Conservation (phyloP, 2,797 vertebrate species). For the Acanthornis magna region DNA sequence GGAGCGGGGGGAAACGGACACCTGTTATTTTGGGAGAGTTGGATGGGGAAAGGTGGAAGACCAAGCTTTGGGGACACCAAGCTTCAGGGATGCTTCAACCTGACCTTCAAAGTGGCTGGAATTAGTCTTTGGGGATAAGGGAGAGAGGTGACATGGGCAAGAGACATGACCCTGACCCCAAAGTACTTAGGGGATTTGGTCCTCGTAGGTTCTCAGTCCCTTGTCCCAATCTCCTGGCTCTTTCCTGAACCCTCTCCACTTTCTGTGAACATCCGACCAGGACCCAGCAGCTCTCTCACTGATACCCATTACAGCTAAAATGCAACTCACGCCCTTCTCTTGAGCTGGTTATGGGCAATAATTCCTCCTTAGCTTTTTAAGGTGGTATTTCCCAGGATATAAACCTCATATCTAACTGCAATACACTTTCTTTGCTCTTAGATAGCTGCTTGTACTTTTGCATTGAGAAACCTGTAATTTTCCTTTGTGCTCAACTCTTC, state of each 20-base stretch:
- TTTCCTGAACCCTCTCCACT: neutral
- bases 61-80: neutral
- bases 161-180: neutral
- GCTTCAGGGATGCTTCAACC: neutral
- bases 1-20: neutral
- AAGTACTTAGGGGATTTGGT: neutral
- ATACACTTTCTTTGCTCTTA: neutral
- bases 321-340: neutral
- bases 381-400: neutral
- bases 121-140: neutral
- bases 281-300: neutral
- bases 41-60: neutral
- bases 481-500: neutral
- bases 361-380: neutral
- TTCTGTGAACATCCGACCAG: neutral
- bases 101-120: neutral
- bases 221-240: neutral
- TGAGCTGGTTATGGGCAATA: fast-evolving
- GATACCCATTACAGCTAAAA: neutral
- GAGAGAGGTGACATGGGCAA: neutral
- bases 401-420: neutral
- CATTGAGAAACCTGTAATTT: neutral
- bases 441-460: neutral
- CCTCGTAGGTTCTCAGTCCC: neutral
- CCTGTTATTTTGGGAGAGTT: neutral